Conservation (phyloP, 2,888 invertebrate genomes). For the Hanleya hanleyi region DNA sequence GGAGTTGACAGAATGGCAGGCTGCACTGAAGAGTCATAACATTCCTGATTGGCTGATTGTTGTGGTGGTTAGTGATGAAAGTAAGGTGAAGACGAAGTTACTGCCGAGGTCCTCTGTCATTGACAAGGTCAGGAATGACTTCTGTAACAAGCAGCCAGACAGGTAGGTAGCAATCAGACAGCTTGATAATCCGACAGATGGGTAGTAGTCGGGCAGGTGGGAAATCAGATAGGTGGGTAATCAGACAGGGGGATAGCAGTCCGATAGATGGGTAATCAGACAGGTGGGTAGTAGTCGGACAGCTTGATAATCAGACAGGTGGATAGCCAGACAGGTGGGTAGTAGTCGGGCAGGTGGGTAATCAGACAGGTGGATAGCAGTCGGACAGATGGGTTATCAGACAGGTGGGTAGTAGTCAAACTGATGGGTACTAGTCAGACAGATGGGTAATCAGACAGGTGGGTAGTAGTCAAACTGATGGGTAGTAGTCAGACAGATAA, state of each 20-base stretch:
- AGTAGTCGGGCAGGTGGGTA: too few relatives aligned
- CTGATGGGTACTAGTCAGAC: too few relatives aligned
- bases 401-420: too few relatives aligned
- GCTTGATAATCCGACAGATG: neutral
- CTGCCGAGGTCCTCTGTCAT: conserved; percentile 89
- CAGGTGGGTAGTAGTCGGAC: too few relatives aligned
- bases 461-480: too few relatives aligned
- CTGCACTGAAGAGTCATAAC: conserved; percentile 82
- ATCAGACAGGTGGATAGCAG: too few relatives aligned
- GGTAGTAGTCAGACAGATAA: too few relatives aligned
- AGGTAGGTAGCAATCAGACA: conserved; percentile 76
- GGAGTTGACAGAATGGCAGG: conserved; percentile 91
- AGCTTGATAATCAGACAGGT: too few relatives aligned
- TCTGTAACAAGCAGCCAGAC: conserved; percentile 89
- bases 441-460: too few relatives aligned
- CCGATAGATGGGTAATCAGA: neutral
- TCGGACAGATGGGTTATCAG: too few relatives aligned
- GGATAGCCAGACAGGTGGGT: too few relatives aligned
- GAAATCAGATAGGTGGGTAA: neutral
- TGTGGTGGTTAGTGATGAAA: conserved; percentile 92
- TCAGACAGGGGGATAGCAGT: neutral
- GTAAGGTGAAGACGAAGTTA: conserved; percentile 88
- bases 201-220: neutral
- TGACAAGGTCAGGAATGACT: conserved; percentile 95
- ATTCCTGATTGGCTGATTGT: conserved; percentile 95